These are phyloP conservation scores for Aporrectodea caliginosa DNA, from an alignment of 1,140 invertebrate species.

Conservation along the genomic window DNA sequence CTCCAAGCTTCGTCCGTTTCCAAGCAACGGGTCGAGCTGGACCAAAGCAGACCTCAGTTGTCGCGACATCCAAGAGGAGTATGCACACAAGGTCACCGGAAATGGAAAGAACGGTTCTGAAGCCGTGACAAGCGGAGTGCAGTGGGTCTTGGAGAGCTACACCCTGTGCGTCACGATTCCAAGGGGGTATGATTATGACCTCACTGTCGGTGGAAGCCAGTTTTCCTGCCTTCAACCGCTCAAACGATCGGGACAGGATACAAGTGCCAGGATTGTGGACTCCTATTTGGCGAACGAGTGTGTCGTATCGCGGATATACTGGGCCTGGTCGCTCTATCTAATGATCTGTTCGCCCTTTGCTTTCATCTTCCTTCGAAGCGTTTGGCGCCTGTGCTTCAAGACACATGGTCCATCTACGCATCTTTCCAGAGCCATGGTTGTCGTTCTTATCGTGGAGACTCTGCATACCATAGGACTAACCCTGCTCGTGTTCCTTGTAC, in stretches of 20 bases:
- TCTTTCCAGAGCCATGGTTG: neutral
- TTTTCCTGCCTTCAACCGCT: neutral
- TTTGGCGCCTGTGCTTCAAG: constrained; percentile 22
- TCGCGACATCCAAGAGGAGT: neutral
- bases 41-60: neutral
- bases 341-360: constrained; percentile 22
- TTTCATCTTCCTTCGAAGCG: constrained; percentile 19
- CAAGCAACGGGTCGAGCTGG: neutral
- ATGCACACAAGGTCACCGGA: neutral
- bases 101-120: too few relatives aligned
- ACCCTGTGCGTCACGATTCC: neutral
- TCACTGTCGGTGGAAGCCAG: neutral
- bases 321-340: constrained; percentile 23
- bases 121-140: neutral
- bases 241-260: neutral
- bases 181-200: too few relatives aligned
- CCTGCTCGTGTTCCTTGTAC: constrained; percentile 47
- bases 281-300: neutral
- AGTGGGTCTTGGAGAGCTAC: neutral
- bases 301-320: constrained; percentile 6
- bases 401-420: neutral
- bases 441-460: constrained; percentile 38
- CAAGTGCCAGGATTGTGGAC: neutral
- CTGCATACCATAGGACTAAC: constrained; percentile 46
- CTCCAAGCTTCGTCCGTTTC: constrained; percentile 16